Percentiles rank a stretch among this genome's conserved stretches.
Conservation (phyloP, 2,888 invertebrate genomes). For the Acanthosepion esculentum region DNA sequence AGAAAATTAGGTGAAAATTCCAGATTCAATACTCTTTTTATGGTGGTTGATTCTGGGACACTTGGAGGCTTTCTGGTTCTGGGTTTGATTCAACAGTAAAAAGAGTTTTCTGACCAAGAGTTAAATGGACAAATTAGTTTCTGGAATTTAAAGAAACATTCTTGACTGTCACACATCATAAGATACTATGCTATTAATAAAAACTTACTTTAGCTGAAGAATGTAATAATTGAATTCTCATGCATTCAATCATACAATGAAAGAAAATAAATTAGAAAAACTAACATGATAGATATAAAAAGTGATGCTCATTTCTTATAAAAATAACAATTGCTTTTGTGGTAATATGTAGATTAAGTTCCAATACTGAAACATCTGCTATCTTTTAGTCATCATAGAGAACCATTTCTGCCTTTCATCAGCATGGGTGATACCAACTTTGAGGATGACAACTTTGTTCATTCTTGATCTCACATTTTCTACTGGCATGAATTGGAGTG, state of each 20-base stretch:
- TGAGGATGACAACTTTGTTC: too few relatives aligned
- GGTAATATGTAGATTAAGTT: neutral
- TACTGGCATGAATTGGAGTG: too few relatives aligned
- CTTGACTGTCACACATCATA: neutral
- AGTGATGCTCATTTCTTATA: too few relatives aligned
- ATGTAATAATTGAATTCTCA: neutral
- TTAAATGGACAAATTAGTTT: neutral
- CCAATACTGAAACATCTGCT: too few relatives aligned
- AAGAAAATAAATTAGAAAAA: neutral
- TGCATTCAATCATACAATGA: neutral
- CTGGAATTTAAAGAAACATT: neutral
- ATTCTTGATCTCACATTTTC: too few relatives aligned
- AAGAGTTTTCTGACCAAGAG: neutral
- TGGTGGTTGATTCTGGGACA: slow-evolving; percentile 6
- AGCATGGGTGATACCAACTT: too few relatives aligned
- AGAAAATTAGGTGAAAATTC: neutral
- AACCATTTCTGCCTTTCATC: too few relatives aligned
- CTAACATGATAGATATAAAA: neutral
- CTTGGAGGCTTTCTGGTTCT: neutral
- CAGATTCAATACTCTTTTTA: neutral
- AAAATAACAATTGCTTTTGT: neutral
- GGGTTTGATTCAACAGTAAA: neutral
- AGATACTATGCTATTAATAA: neutral
- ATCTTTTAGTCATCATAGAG: too few relatives aligned
- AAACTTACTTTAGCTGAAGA: neutral